Conservation (phyloP, 2,888 invertebrate genomes). For the Apocheima hispidaria region DNA sequence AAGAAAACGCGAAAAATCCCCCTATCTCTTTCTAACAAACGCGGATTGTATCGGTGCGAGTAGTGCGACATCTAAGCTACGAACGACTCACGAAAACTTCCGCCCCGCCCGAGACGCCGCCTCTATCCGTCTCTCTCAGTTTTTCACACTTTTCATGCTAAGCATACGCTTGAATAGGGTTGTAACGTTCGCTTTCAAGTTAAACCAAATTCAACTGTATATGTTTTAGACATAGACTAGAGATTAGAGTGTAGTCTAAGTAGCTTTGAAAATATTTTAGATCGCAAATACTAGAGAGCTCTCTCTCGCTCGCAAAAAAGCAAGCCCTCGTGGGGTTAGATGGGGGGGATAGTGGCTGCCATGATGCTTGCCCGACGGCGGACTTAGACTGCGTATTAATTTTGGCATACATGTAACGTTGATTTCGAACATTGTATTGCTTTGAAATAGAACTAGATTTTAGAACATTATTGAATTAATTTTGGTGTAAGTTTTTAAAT, state of each 20-base stretch:
- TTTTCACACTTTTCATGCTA: conserved; percentile 84
- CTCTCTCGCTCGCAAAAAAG: conserved; percentile 86
- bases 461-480: background rate
- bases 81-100: conserved; percentile 86
- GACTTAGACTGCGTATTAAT: conserved; percentile 82
- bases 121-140: conserved; percentile 85
- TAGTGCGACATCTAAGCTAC: conserved; percentile 78
- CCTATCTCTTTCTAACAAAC: conserved; percentile 68
- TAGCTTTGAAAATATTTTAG: conserved; percentile 81
- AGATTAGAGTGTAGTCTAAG: conserved; percentile 40
- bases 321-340: conserved; percentile 68
- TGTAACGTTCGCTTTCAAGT: conserved; percentile 30
- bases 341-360: conserved; percentile 71
- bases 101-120: conserved; percentile 84
- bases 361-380: conserved; percentile 79
- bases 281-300: conserved; percentile 80
- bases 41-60: conserved; percentile 61
- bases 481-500: background rate
- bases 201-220: conserved; percentile 50
- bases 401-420: conserved; percentile 78
- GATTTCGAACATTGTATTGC: conserved; percentile 74
- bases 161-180: conserved; percentile 47
- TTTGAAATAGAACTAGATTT: conserved; percentile 43
- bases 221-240: fast-evolving
- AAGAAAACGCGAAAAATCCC: conserved; percentile 84